Evolutionary conservation across 1,140 invertebrate genomes (phyloP), one percentile per base, ranked within the genome.

Genomic region (Tribolium castaneum): DNA sequence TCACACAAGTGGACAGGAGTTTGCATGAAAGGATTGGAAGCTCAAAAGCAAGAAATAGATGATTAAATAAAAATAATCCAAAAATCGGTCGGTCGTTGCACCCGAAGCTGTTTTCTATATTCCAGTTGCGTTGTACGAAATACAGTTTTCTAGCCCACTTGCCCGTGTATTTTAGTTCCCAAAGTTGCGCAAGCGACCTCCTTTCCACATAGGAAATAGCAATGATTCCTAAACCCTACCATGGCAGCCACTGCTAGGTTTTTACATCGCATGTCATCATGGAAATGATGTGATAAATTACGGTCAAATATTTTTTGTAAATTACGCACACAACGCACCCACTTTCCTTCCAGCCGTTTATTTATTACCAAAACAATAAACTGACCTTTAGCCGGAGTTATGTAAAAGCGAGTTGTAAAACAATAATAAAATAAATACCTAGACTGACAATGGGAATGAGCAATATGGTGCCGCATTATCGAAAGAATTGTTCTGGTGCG

Each of bases 141-240:
- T 70, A 70, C 62, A 70, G 62, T 70, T 70, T 66, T 70, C 71
- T 70, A 70, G 62, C 75, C 59, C 75, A 51, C 49, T 66, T 70
- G 59, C 6, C 13, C 45, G 75, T 70, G 59, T 70, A 76, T 66
- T 54, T 76, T 52, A 49, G 59, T 76, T 76, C 56, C 45, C 59
- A 76, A 66, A 66, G 56, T 66, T 70, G 39, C 75, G 59, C 56
- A 54, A 76, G 49, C 51, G 75, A 76, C 59, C 62, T 70, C 59
- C 50, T 76, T 70, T 54, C 39, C 6, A 56, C 73, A 13, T 49
- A 54, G 73, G 73, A 75, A 75, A 54, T 54, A 56, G 54, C 54
- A 59, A 59, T 52, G 52, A 52, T 54, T 73, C 52, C 50, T 35
- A 72, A 30, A 30, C 25, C 25, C 25, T 51, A 25, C 59, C n/a